Percentiles rank a stretch among this genome's conserved stretches.
Conservation (phyloP, 2,113 vertebrate species). For the Odobenus rosmarus region DNA sequence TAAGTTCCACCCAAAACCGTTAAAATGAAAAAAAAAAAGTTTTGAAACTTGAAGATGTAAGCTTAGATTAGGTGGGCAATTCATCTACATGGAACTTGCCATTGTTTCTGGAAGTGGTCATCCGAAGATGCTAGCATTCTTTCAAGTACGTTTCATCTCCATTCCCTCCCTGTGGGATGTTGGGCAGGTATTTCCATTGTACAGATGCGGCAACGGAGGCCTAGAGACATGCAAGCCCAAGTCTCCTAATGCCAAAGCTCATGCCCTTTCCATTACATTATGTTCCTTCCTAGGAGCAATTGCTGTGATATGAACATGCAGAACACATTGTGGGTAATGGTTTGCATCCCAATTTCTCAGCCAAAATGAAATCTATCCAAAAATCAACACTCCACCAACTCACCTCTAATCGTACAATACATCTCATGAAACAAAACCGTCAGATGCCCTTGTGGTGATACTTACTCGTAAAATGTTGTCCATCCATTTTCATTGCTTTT, state of each 20-base stretch:
- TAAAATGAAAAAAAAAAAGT: slow-evolving; percentile 15
- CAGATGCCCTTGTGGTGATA: slow-evolving; percentile 64
- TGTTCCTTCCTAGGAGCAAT: neutral
- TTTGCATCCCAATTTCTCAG: neutral
- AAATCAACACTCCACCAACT: neutral
- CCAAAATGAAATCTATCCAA: neutral
- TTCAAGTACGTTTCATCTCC: neutral
- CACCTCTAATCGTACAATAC: neutral
- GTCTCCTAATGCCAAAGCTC: neutral
- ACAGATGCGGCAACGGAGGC: slow-evolving; percentile 17
- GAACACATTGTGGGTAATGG: neutral
- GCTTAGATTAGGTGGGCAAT: neutral
- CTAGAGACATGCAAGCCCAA: neutral
- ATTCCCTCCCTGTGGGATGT: neutral
- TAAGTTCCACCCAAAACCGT: slow-evolving; percentile 30
- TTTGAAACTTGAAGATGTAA: neutral
- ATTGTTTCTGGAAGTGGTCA: neutral
- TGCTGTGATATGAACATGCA: neutral
- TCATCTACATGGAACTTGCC: neutral
- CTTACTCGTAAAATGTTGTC: slow-evolving; percentile 99
- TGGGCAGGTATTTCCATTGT: neutral
- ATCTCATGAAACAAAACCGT: neutral
- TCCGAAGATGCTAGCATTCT: neutral
- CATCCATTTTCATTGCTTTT: slow-evolving; percentile 98
- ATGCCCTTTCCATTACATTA: neutral